Percentiles rank a stretch among this genome's conserved stretches.
phyloP scores from a whole-genome alignment of 2,888 invertebrate species.

The Alloplasta piceator region DNA sequence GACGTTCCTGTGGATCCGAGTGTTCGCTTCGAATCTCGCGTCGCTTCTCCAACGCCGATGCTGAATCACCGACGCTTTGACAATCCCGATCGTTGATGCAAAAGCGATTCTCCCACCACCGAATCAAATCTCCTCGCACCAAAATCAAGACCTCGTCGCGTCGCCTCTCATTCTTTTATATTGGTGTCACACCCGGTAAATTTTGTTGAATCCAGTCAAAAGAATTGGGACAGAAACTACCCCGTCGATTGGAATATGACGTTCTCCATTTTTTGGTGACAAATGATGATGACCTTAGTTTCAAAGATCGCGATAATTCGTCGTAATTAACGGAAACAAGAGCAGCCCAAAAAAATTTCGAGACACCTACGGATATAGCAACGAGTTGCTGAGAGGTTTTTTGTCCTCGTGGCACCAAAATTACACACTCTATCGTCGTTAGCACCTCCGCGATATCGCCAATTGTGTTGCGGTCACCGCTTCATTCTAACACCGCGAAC shows the following conservation, averaged over 20 bases:
- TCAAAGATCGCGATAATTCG: too few species aligned
- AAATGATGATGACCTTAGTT: too few species aligned
- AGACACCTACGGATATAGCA: too few species aligned
- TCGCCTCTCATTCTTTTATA: too few species aligned
- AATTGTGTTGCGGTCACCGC: conserved; percentile 5
- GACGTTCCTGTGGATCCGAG: conserved; percentile 5
- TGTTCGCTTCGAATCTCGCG: conserved; percentile 37
- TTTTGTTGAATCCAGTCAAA: too few species aligned
- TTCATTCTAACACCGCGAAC: conserved; percentile 26
- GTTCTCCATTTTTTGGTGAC: too few species aligned
- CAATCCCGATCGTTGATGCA: conserved; percentile 51
- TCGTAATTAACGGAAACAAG: too few species aligned
- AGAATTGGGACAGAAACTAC: too few species aligned
- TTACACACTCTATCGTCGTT: conserved; percentile 10
- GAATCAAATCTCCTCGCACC: conserved; percentile 16
- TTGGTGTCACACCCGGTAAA: too few species aligned
- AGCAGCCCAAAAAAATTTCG: too few species aligned
- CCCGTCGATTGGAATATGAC: too few species aligned
- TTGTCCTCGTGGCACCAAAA: conserved; percentile 20
- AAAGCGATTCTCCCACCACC: conserved; percentile 45
- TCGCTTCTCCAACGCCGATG: conserved; percentile 51
- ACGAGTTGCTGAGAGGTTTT: too few species aligned
- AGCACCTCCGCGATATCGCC: not conserved
- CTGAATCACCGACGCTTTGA: conserved; percentile 46
- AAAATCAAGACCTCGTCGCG: conserved; percentile 24